A percentile compares a stretch with the other conserved stretches of the same genome.
These are phyloP conservation scores for Gymnocephalus cernua DNA, from an alignment of 2,113 vertebrate genomes.

Conservation along the genomic window DNA sequence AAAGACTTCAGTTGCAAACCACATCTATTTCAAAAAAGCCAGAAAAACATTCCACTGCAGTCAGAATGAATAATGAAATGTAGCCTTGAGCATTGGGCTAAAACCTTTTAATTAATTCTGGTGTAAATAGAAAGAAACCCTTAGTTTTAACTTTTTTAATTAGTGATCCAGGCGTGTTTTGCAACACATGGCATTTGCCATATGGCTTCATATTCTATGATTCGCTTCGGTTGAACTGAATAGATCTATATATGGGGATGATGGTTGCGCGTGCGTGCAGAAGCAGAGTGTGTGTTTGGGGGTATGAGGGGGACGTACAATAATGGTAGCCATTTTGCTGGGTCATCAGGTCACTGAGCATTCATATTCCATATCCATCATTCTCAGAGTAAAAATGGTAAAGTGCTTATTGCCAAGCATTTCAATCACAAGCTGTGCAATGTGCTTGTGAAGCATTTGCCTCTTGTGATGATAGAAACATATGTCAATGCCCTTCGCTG, in stretches of 20 bases:
- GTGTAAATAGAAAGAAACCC: slow-evolving; percentile 9
- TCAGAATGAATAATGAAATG: slow-evolving; percentile 10
- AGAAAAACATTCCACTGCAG: background rate
- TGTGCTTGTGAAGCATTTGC: slow-evolving; percentile 38
- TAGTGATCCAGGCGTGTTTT: background rate
- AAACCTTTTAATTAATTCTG: slow-evolving; percentile 39
- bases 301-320: background rate
- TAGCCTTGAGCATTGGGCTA: background rate
- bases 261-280: background rate
- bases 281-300: background rate
- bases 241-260: background rate
- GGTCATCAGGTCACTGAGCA: slow-evolving; percentile 67
- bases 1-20: background rate
- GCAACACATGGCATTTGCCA: background rate
- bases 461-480: slow-evolving; percentile 25
- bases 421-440: slow-evolving; percentile 29
- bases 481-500: background rate
- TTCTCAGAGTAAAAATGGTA: slow-evolving; percentile 65
- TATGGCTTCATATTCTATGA: background rate
- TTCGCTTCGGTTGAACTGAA: slow-evolving; percentile 8
- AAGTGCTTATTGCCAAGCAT: slow-evolving; percentile 62
- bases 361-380: slow-evolving; percentile 72
- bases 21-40: background rate
- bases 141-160: background rate
- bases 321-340: slow-evolving; percentile 51